phyloP scores from a whole-genome alignment of 2,113 vertebrate genomes.

The Melanerpes aurifrons region DNA sequence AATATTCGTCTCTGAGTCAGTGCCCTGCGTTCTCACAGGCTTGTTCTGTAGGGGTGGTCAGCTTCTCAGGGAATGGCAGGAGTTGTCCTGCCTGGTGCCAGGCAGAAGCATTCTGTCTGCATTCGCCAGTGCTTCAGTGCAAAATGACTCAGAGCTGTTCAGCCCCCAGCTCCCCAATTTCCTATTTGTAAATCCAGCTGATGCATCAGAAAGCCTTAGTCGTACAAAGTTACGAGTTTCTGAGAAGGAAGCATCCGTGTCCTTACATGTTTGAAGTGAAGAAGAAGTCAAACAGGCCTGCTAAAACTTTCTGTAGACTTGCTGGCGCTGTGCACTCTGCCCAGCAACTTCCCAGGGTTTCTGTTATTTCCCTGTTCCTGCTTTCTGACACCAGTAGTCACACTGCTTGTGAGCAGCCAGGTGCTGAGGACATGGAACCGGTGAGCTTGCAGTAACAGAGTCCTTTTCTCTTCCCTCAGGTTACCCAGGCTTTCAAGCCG shows the following conservation, averaged over 20 bases:
- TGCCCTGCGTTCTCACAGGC: neutral
- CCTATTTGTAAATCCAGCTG: neutral
- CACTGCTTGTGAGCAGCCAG: neutral
- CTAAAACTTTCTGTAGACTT: neutral
- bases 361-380: neutral
- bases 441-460: neutral
- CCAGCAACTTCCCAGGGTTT: neutral
- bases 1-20: constrained; percentile 16
- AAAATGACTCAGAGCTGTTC: constrained; percentile 20
- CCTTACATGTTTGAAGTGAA: neutral
- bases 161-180: neutral
- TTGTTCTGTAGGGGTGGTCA: neutral
- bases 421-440: neutral
- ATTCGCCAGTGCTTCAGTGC: neutral
- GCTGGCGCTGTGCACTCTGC: accelerated
- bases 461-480: constrained; percentile 75
- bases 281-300: neutral
- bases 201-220: constrained; percentile 17
- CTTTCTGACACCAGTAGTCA: neutral
- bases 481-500: constrained; percentile 97
- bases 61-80: neutral
- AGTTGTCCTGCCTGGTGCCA: neutral
- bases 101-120: neutral
- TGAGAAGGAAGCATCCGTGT: neutral
- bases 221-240: neutral